phyloP scores from a whole-genome alignment of 2,888 invertebrate genomes.

The Ditula angustiorana region DNA sequence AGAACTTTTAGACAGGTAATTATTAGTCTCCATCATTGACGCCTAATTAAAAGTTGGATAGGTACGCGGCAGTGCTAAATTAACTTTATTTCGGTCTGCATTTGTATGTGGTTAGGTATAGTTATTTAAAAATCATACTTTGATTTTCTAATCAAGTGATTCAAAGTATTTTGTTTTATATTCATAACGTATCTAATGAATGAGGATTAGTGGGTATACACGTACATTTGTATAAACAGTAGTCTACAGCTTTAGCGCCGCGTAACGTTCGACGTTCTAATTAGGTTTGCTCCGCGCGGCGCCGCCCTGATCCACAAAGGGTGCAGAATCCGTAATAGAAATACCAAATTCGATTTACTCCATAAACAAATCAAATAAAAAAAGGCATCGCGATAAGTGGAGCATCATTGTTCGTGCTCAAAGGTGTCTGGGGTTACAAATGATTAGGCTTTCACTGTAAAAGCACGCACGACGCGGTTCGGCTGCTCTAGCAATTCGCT shows the following conservation, averaged over 20 bases:
- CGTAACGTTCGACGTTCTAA: neutral
- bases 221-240: neutral
- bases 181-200: neutral
- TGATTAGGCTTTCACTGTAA: constrained; percentile 5
- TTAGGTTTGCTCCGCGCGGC: neutral
- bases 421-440: neutral
- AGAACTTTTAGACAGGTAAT: neutral
- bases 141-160: neutral
- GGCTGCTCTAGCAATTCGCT: too few species aligned
- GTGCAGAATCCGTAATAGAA: neutral
- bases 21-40: too few species aligned
- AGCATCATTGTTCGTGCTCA: neutral
- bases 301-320: neutral
- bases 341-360: neutral
- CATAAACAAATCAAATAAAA: constrained; percentile 3
- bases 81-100: neutral
- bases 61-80: too few species aligned
- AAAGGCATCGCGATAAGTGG: neutral
- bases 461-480: neutral
- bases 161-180: neutral
- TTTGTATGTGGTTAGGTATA: neutral
- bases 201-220: neutral
- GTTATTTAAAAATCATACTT: neutral
- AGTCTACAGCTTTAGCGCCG: neutral
- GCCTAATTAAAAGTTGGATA: neutral